These are phyloP conservation scores for Lepidocyrtoides sp. DNA, from an alignment of 2,888 invertebrate genomes.

Conservation along the genomic window DNA sequence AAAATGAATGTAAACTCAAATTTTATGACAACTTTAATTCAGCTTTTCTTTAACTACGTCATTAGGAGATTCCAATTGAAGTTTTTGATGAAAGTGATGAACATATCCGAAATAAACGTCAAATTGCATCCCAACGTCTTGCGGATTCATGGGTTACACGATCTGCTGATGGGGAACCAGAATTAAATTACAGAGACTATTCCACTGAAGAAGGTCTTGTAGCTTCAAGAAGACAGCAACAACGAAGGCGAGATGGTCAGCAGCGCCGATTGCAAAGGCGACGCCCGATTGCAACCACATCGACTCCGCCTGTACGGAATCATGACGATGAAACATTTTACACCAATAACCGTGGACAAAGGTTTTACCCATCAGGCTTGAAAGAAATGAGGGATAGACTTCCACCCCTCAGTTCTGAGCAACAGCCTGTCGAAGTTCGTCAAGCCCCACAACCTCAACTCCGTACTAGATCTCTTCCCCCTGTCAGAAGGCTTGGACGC, in stretches of 20 bases:
- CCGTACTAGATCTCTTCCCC: slow-evolving; percentile 51
- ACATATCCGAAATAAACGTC: slow-evolving; percentile 47
- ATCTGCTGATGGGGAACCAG: slow-evolving; percentile 55
- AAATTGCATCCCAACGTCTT: background rate
- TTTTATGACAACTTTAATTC: too few species aligned
- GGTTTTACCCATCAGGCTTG: slow-evolving; percentile 74
- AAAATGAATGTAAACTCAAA: too few species aligned
- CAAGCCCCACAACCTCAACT: slow-evolving; percentile 57
- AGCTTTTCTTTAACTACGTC: too few species aligned
- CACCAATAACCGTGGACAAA: slow-evolving; percentile 43
- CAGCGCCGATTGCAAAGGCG: slow-evolving; percentile 20
- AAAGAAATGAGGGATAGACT: slow-evolving; percentile 77
- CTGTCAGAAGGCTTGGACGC: slow-evolving; percentile 30
- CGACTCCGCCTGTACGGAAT: slow-evolving; percentile 43
- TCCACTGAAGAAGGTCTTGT: slow-evolving; percentile 71
- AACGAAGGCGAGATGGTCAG: background rate
- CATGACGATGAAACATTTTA: slow-evolving; percentile 77
- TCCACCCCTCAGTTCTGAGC: slow-evolving; percentile 70
- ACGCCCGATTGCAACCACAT: slow-evolving; percentile 1
- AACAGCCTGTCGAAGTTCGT: slow-evolving; percentile 13
- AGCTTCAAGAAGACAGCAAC: slow-evolving; percentile 26
- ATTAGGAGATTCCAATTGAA: background rate
- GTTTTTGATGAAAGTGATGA: background rate
- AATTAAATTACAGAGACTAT: slow-evolving; percentile 45
- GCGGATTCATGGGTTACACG: slow-evolving; percentile 61